A percentile compares a stretch with the other conserved stretches of the same genome.
Evolutionary conservation across 2,113 vertebrate genomes (phyloP).

Genomic region (Ictalurus furcatus): DNA sequence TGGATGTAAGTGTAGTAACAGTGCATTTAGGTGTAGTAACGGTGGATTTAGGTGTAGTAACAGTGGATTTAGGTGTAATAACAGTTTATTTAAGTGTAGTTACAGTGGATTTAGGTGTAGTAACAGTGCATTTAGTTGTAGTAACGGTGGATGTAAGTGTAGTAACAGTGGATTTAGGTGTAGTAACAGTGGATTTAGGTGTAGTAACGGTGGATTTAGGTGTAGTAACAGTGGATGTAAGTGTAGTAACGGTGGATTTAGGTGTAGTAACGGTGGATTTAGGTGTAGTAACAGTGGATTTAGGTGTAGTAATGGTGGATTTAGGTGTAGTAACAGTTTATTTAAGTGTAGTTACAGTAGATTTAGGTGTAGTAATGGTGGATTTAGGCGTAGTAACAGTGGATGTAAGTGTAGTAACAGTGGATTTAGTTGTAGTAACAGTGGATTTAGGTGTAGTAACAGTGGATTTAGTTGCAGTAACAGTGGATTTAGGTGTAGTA

Average conservation of each 20-base stretch:
- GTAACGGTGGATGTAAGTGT: background rate
- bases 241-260: background rate
- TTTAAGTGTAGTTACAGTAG: background rate
- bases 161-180: too few species aligned
- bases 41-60: too few species aligned
- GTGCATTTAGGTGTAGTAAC: too few species aligned
- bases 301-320: background rate
- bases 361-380: background rate
- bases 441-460: too few species aligned
- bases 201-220: background rate
- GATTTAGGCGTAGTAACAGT: background rate
- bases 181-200: background rate
- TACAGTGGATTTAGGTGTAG: too few species aligned
- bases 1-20: too few species aligned
- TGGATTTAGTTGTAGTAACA: background rate
- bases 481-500: too few species aligned
- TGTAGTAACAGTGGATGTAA: background rate
- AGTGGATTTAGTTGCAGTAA: too few species aligned
- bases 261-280: background rate
- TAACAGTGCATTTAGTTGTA: background rate
- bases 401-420: background rate
- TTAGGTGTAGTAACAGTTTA: background rate
- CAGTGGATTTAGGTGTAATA: background rate
- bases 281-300: background rate
- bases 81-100: background rate